phyloP scores from a whole-genome alignment of 2,888 invertebrate genomes.

The Leucania comma region DNA sequence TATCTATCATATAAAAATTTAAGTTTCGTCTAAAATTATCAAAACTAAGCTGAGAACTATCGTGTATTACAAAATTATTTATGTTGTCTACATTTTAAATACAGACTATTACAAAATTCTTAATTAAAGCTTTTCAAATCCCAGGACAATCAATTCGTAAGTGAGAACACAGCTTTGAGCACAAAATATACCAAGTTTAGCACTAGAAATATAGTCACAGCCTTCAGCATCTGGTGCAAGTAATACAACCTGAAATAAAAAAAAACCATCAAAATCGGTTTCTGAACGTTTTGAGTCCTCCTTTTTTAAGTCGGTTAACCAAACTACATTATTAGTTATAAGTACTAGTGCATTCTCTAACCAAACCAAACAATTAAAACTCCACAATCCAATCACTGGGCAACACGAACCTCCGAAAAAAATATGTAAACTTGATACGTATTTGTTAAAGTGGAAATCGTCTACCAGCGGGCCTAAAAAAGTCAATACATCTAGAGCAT shows the following conservation, averaged over 20 bases:
- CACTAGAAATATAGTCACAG: constrained; percentile 71
- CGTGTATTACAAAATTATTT: not conserved
- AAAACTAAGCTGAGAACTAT: constrained; percentile 9
- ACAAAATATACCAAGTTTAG: constrained; percentile 73
- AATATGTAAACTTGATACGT: too few species aligned
- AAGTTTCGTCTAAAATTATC: not conserved
- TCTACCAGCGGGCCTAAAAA: too few species aligned
- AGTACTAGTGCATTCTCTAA: too few species aligned
- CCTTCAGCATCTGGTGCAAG: constrained; percentile 84
- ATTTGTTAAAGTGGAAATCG: not conserved
- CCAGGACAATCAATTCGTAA: constrained; percentile 41
- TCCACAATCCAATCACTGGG: too few species aligned
- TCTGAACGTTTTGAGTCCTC: not conserved
- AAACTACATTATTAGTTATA: too few species aligned
- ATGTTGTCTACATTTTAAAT: not conserved
- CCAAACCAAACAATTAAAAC: too few species aligned
- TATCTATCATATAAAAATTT: too few species aligned
- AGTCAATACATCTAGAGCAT: too few species aligned
- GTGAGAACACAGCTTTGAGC: constrained; percentile 65
- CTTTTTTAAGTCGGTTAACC: too few species aligned
- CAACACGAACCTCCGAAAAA: too few species aligned
- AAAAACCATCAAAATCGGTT: not conserved
- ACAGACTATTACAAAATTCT: not conserved
- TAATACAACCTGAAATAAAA: constrained; percentile 85
- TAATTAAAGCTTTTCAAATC: constrained; percentile 9